Base-by-base conservation (phyloP, 2,797 vertebrate genomes). In the Taenioides sp. region DNA sequence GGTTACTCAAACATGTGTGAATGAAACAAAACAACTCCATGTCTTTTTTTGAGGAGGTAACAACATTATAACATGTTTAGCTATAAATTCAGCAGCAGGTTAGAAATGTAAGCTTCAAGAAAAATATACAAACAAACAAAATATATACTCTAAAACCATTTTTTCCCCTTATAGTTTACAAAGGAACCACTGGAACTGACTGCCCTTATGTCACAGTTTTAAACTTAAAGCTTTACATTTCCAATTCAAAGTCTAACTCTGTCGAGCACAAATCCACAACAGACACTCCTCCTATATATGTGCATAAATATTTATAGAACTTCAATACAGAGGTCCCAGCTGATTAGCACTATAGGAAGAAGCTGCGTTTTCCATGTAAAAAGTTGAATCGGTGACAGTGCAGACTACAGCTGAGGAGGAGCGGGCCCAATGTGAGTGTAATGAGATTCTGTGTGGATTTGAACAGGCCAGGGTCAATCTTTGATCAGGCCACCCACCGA, bases 371-470 rank as follows among this genome's bases (percentile, higher is more conserved):
- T 18, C 64, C 37, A 74, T 72, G 23, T 31, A 31, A 63, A 62
- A 73, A 47, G 37, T 57, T 71, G 64, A 80, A 68, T 67, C 14
- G 40, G 65, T 71, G 57, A 64, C 23, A 23, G 14, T 43, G 20
- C 63, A 43, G 22, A 64, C 49, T 69, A 27, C 14, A n/a, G 73
- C 66, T 70, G 74, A 70, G 23, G 78, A 74, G 27, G 52, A 66
- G 62, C 58, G 14, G 65, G 75, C 37, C 34, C 50, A 18, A 68
- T 69, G 67, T 75, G 77, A 70, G 43, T 31, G 68, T 86, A 84
- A 86, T 84, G 73, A 86, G 84, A 83, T 70, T 70, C 75, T 59
- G 5, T 77, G 83, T 72, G 80, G 77, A 74, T 81, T 73, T 80
- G 61, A 84, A 81, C 77, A 77, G 60, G 58, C 76, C 72, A 54